Evolutionary conservation across 1,140 invertebrate genomes (phyloP).

Genomic region (Solenopsis fugax): DNA sequence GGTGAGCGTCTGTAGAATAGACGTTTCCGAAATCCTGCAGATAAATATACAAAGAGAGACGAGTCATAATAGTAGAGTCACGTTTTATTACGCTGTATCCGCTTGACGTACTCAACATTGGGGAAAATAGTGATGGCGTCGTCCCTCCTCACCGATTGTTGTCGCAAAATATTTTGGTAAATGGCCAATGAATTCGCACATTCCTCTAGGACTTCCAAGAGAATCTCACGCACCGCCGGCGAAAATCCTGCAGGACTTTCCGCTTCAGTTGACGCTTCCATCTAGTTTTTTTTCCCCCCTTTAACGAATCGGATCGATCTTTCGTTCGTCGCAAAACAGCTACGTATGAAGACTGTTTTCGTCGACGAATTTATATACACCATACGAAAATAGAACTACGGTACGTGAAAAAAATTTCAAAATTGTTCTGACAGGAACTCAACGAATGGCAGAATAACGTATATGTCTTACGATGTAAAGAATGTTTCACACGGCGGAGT

Average conservation of each 20-base stretch:
- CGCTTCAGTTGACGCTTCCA: conserved; percentile 42
- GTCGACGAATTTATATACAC: not conserved
- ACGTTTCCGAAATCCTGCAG: conserved; percentile 46
- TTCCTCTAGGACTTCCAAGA: conserved; percentile 80
- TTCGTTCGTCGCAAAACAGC: not conserved
- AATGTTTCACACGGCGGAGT: not conserved
- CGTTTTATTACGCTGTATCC: not conserved
- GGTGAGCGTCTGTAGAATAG: conserved; percentile 38
- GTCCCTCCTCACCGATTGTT: conserved; percentile 62
- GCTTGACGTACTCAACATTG: conserved; percentile 45
- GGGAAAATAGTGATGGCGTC: conserved; percentile 42
- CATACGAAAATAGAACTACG: not conserved
- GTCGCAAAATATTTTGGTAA: conserved; percentile 81
- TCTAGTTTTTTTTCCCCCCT: not conserved
- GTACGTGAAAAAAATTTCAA: not conserved
- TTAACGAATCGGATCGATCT: not conserved
- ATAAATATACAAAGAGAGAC: not conserved
- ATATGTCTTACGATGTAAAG: not conserved
- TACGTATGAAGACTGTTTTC: not conserved
- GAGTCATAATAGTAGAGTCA: not conserved
- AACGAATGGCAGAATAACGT: not conserved
- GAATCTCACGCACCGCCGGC: conserved; percentile 54
- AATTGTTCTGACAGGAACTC: not conserved
- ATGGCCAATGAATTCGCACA: conserved; percentile 81
- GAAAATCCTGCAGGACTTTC: conserved; percentile 36